Base-by-base conservation (phyloP, 2,113 vertebrate species). In the Mus pahari region DNA sequence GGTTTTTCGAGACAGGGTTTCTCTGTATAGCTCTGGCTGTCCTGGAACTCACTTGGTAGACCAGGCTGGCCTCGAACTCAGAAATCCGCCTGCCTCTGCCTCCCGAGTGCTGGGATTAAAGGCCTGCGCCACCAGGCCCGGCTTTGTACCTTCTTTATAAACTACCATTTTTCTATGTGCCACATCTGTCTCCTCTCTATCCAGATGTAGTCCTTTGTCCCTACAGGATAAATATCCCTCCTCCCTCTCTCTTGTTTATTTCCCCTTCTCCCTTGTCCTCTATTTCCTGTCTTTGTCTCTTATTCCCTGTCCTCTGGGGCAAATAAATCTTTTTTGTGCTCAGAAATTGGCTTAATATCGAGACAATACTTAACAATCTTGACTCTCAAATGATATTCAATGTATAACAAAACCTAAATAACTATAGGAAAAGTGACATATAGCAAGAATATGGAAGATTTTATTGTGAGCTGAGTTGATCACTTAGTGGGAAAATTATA, bases 401-500 rank as follows among this genome's bases (percentile, higher is more conserved):
- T 17, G 36, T 31, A 71, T 36, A 66, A 91, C 48, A 66, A 96
- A 93, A 83, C 6, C 16, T 82, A 92, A 87, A 20, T 60, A 88
- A 78, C 64, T 77, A 42, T 22, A 79, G 77, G 24, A 95, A 94
- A 42, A 86, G 24, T 28, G 84, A 89, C 42, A 64, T 66, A 70
- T 12, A 90, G 22, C 55, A 86, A 73, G n/a, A 86, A 62, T 77
- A 7, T 60, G 62, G 31, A 26, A 19, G 9, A 58, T 39, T 53
- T 33, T 77, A 55, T 74, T 10, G 17, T 60, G 70, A 58, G 24
- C 48, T 50, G 39, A 31, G 39, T 31, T 31, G 22, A 75, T 39
- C 48, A 45, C 19, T 55, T 88, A 55, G 48, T 86, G 3, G 7
- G 13, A n/a, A n/a, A 84, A 66, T 31, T 33, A 7, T 55, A 39